Evolutionary conservation across 2,113 vertebrate species (phyloP), one percentile per base, ranked within the genome.

Genomic region (Brachyhypopomus occidentalis): DNA sequence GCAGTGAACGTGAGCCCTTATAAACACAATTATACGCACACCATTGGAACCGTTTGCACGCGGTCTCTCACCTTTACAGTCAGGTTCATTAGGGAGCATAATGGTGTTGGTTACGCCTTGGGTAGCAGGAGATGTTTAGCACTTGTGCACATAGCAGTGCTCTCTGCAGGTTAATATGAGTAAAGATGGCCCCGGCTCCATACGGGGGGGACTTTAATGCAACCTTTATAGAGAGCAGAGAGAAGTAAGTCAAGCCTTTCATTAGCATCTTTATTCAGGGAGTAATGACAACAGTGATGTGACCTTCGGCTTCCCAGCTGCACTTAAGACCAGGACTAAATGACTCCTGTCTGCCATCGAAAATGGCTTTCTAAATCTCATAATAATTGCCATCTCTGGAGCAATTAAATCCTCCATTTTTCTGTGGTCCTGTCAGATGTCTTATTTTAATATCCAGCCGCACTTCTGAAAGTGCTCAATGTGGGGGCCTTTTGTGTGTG

Each of bases 311-410:
- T 73, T 73, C 75, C 77, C 78, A 81, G 85, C 83, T 89, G 87
- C 89, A 91, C 90, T 92, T 92, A 92, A 89, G 84, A 82, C 80
- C 72, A 80, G 83, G 86, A 83, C 86, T 86, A 86, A 88, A 87
- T 86, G 91, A 89, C 86, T 92, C 86, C 87, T 87, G 86, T 84
- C 84, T 89, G 85, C 88, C 83, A 84, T 88, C 88, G 84, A 84
- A 90, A 93, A 92, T 91, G 87, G 89, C 89, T 90, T 89, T 89
- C 85, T 86, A 88, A 89, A 90, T 92, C 87, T 87, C 86, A 88
- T 91, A 91, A 91, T 91, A 93, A 93, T 89, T 93, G 90, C 88
- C 87, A 89, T 90, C 89, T 90, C 91, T 91, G 84, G 89, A 89
- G 87, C 92, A 92, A 93, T 94, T 93, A 94, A 92, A 92, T 89